Base-by-base conservation (phyloP, 2,797 vertebrate genomes). In the Pseudomugil tenellus region DNA sequence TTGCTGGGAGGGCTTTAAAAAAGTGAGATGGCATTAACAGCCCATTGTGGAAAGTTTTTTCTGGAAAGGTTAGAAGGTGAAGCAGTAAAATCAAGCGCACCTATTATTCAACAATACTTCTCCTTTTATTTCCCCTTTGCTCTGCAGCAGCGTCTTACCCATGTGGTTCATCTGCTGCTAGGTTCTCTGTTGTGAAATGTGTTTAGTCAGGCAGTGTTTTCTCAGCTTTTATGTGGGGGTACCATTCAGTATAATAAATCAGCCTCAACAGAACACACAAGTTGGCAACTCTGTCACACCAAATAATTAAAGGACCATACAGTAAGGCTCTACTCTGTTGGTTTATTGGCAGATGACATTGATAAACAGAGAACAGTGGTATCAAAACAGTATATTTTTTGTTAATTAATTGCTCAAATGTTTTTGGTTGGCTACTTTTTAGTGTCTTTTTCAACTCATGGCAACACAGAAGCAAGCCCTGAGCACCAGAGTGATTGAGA, bases 121-220 rank as follows among this genome's bases (percentile, higher is more conserved):
- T 37, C 51, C 14, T 64, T 84, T 79, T 62, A 55, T 75, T 72
- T 41, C 46, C 55, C 43, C 73, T 53, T 43, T 54, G 48, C 57
- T 80, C 69, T 21, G 78, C 80, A 90, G 83, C 81, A 70, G 73
- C 67, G 78, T 26, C 23, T 85, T 81, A 61, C 58, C 32, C 34
- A 67, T 76, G 77, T 21, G 76, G 60, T 72, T 90, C 85, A 87
- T 87, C 89, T 86, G 86, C 81, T 71, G 72, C 78, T n/a, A 57
- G 61, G 65, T 67, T 77, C 59, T 63, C 63, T 73, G 76, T 84
- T 73, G 79, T 88, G 86, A 91, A 90, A 79, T 53, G 60, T 80
- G 81, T 88, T 88, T 86, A 85, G 76, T 84, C 85, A 86, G 67
- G 56, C 57, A 48, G 14, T 10, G 57, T 66, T 71, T 72, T 61